A percentile compares a stretch with the other conserved stretches of the same genome.
Conservation (phyloP, 1,140 invertebrate species). For the Diabrotica virgifera region DNA sequence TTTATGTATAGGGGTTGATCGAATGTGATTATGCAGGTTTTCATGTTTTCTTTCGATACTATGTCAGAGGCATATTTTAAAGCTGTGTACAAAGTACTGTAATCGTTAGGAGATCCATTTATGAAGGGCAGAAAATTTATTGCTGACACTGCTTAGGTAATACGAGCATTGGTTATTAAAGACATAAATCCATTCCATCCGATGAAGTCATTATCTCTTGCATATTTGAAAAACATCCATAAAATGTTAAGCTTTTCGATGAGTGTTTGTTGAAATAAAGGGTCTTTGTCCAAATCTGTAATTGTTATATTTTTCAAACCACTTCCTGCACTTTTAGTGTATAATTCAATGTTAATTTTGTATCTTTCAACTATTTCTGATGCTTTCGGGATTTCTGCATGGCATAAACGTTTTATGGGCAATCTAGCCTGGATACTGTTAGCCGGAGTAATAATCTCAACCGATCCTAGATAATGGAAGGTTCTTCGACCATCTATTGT, state of each 20-base stretch:
- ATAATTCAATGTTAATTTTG: not conserved
- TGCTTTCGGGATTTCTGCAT: not conserved
- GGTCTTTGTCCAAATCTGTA: not conserved
- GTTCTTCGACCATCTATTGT: slow-evolving; percentile 29
- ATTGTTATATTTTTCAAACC: not conserved
- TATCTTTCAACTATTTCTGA: not conserved
- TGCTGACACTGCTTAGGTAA: slow-evolving; percentile 22
- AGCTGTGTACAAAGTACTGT: slow-evolving; percentile 1
- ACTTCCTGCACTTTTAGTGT: not conserved
- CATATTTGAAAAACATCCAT: slow-evolving; percentile 23
- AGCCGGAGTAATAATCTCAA: slow-evolving; percentile 24
- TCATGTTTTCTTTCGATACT: slow-evolving; percentile 2
- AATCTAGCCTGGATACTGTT: slow-evolving; percentile 14
- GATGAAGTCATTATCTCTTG: slow-evolving; percentile 17
- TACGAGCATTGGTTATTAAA: slow-evolving; percentile 27
- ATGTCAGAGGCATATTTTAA: not conserved
- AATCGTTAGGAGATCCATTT: slow-evolving; percentile 6
- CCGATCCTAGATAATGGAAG: slow-evolving; percentile 23
- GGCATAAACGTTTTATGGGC: slow-evolving; percentile 9
- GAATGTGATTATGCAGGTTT: slow-evolving; percentile 25
- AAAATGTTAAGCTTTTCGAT: slow-evolving; percentile 13
- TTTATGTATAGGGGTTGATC: slow-evolving; percentile 19
- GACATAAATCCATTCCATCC: slow-evolving; percentile 28
- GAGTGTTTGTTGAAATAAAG: not conserved
- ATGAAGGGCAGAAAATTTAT: slow-evolving; percentile 7